phyloP scores from a whole-genome alignment of 2,888 invertebrate species.

The Elysia crispata region DNA sequence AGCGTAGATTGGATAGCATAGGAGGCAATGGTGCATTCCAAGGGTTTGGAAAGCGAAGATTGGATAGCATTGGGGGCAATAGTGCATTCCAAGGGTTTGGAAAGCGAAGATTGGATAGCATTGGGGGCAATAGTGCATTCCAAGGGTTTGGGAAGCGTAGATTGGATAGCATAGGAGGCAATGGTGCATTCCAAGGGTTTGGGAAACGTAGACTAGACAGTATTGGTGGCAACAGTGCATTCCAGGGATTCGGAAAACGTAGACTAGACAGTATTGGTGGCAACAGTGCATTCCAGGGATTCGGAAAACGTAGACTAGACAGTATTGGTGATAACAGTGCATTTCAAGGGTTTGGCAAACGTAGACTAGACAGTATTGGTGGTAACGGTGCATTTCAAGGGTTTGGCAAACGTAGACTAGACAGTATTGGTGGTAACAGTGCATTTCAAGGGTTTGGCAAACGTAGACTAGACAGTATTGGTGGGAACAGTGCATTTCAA shows the following conservation, averaged over 20 bases:
- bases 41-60: not conserved
- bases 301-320: not conserved
- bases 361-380: not conserved
- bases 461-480: not conserved
- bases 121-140: not conserved
- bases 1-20: not conserved
- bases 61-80: not conserved
- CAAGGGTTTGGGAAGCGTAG: not conserved
- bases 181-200: not conserved
- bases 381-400: not conserved
- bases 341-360: not conserved
- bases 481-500: no score
- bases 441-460: not conserved
- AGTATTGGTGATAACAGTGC: not conserved
- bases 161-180: not conserved
- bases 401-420: not conserved
- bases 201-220: constrained; percentile 3
- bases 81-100: constrained; percentile 5
- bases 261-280: not conserved
- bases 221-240: not conserved
- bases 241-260: not conserved
- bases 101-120: not conserved
- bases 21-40: not conserved
- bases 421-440: not conserved
- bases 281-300: not conserved